Base-by-base conservation (phyloP, 2,797 vertebrate species). In the Gallinago nigripennis region DNA sequence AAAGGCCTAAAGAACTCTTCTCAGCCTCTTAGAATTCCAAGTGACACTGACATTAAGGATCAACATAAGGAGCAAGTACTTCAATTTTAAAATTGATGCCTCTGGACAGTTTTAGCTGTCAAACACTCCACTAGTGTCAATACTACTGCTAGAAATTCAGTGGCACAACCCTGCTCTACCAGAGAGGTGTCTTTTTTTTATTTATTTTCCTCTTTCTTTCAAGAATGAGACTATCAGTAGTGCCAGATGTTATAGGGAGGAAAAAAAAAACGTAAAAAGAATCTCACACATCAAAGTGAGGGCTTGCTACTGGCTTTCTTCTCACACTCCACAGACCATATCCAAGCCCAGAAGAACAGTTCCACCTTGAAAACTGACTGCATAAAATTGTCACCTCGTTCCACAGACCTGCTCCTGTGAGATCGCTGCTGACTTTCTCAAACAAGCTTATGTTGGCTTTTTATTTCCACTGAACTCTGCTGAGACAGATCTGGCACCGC, bases 341-440 rank as follows among this genome's bases (percentile, higher is more conserved):
- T 66, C 77, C 71, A 86, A 90, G 91, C 91, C 83, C 75, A 70
- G 60, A 95, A 84, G 56, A 69, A 84, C 88, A 88, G 75, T 86
- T 95, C 27, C 78, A 94, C 95, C 92, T 94, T 90, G 81, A 90
- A 91, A 94, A 91, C 66, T 30, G 33, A 70, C 88, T 70, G 53
- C 73, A 86, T 95, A 96, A 96, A 96, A 92, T 95, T 94, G 96
- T 96, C 96, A 94, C 96, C 92, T 96, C 88, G 0, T 96, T 94
- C 60, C 64, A 77, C 91, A 92, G 70, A 60, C 16, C 78, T 31
- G 61, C 91, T 75, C 90, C 95, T 81, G 76, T 0, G 23, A 93
- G 82, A 69, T 79, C 4, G 0, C 57, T 21, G 79, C 79, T 4
- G 92, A 84, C 70, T 80, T 31, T 46, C 93, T 79, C 78, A 54